phyloP scores from a whole-genome alignment of 2,888 invertebrate species.

The Syritta pipiens region DNA sequence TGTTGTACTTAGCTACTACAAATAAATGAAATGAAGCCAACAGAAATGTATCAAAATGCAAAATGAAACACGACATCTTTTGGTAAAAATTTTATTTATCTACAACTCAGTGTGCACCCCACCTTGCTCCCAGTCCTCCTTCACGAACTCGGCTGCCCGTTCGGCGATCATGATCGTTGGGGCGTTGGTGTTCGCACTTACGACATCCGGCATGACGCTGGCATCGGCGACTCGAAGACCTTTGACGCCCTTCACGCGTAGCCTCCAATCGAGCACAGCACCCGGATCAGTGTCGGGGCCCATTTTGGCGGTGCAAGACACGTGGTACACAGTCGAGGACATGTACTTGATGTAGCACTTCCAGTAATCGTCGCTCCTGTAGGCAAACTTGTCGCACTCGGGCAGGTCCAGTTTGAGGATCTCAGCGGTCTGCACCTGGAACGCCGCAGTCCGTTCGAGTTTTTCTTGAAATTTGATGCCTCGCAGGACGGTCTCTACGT shows the following conservation, averaged over 20 bases:
- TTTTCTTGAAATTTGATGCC: conserved; percentile 78
- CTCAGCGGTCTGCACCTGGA: conserved; percentile 75
- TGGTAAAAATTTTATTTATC: no score
- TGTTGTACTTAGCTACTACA: no score
- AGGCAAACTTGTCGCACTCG: conserved; percentile 71
- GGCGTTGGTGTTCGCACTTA: conserved; percentile 90
- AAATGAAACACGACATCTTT: no score
- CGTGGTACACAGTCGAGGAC: conserved; percentile 83
- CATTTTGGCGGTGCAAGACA: conserved; percentile 86
- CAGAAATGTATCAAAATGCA: no score
- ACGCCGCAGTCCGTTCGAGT: conserved; percentile 78
- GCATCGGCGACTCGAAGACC: conserved; percentile 90
- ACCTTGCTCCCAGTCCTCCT: conserved; percentile 69
- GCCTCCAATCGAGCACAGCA: conserved; percentile 81
- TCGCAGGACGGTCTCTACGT: conserved; percentile 80
- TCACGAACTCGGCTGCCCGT: conserved; percentile 84
- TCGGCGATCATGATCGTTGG: conserved; percentile 93
- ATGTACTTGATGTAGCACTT: conserved; percentile 81
- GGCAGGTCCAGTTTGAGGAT: conserved; percentile 69
- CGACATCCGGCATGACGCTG: conserved; percentile 89
- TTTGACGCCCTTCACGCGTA: conserved; percentile 82
- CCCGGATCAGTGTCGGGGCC: conserved; percentile 79
- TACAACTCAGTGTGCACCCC: not conserved
- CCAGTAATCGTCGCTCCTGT: conserved; percentile 80
- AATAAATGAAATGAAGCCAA: no score